Conservation (phyloP, 2,797 vertebrate species). For the Lagorchestes hirsutus region DNA sequence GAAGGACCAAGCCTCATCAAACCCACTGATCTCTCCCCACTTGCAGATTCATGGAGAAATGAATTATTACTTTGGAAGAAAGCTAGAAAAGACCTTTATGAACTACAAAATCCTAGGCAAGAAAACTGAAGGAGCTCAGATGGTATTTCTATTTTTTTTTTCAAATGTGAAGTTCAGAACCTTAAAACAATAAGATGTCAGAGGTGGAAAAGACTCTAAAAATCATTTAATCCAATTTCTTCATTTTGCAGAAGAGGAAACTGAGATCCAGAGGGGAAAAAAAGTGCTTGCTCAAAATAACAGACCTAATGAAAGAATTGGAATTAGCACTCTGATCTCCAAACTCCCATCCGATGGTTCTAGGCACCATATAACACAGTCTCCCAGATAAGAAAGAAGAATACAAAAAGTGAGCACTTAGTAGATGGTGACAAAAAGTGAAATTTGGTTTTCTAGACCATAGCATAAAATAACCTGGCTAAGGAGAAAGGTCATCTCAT, state of each 20-base stretch:
- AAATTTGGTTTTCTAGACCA: not conserved
- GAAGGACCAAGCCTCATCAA: not conserved
- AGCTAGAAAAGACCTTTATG: not conserved
- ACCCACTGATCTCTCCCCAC: not conserved
- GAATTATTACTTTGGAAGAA: not conserved
- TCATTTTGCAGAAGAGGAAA: not conserved
- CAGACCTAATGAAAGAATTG: not conserved
- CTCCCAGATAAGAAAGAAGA: not conserved
- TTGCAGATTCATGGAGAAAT: not conserved
- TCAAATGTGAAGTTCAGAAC: not conserved
- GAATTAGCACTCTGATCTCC: not conserved
- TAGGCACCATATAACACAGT: not conserved
- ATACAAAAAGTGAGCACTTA: not conserved
- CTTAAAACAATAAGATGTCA: not conserved
- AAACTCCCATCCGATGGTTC: not conserved
- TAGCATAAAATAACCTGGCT: not conserved
- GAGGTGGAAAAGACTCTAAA: not conserved
- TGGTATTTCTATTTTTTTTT: not conserved
- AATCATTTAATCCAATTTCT: not conserved
- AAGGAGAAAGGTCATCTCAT: not conserved
- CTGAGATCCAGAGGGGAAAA: not conserved
- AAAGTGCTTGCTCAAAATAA: not conserved
- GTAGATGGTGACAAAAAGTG: not conserved
- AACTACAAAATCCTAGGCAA: not conserved
- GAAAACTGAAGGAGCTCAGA: not conserved